Evolutionary conservation across 2,113 vertebrate species (phyloP), one percentile per base, ranked within the genome.

Genomic region (Silurus glanis): DNA sequence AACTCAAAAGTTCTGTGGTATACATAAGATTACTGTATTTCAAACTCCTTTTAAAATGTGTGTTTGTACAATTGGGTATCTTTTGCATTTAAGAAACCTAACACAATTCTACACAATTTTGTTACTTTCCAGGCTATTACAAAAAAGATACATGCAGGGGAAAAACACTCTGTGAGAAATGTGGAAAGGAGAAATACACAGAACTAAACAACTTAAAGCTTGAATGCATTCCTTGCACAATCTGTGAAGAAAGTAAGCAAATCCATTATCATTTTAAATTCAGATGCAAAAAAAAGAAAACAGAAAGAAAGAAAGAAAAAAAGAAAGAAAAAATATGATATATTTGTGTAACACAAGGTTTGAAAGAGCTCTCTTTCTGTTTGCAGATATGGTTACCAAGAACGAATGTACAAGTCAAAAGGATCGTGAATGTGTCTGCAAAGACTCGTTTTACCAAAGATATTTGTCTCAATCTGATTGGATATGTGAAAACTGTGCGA

Each of bases 121-220:
- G 37, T 37, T 37, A 21, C 25, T 17, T 83, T 89, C 79, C 86
- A 89, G 88, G 88, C 51, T 83, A 14, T 83, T 45, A 9, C 28
- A 49, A 3, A 17, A 55, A 55, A 25, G 2, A 1, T 0, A 0
- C 1, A 0, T 72, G n/a, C 37, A 7, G 4, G 2, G 13, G 19
- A 80, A 13, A 59, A 6, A 3, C 13, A 19, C 21, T 45, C 19
- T 89, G 85, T 75, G 9, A 37, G 17, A 19, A 9, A 28, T 89
- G 83, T 37, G 4, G 0, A 13, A 7, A 49, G 0, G 28, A 5
- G 1, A 8, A 0, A 55, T 89, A 25, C 28, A 3, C 0, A 0
- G 3, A 64, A 0, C 0, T 0, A 0, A 0, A 4, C 6, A 83
- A 80, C 61, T 2, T 0, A 2, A 0, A 0, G 0, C 0, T 0